phyloP scores from a whole-genome alignment of 1,140 invertebrate species.

The Musca vetustissima region DNA sequence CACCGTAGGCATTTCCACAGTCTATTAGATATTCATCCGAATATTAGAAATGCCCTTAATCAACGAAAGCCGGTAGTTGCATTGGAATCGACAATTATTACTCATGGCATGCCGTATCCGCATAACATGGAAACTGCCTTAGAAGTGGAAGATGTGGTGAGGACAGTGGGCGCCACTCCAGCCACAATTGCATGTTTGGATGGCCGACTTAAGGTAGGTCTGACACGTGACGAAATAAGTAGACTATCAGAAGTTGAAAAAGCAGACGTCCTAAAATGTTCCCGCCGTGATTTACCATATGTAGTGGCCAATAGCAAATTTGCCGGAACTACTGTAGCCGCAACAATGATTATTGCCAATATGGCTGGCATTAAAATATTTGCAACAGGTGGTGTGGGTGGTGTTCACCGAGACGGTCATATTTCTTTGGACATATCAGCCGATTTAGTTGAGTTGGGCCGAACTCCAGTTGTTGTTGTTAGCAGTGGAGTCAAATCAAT shows the following conservation, averaged over 20 bases:
- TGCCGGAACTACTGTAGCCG: slow-evolving; percentile 96
- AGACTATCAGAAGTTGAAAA: slow-evolving; percentile 60
- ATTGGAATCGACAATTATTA: slow-evolving; percentile 96
- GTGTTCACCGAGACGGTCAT: slow-evolving; percentile 89
- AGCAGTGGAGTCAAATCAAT: slow-evolving; percentile 98
- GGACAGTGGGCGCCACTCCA: slow-evolving; percentile 79
- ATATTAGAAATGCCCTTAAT: slow-evolving; percentile 37
- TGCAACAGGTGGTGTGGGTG: slow-evolving; percentile 89
- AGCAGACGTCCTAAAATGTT: slow-evolving; percentile 69
- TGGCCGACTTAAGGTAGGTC: slow-evolving; percentile 82
- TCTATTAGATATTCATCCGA: slow-evolving; percentile 38
- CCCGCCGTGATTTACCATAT: slow-evolving; percentile 82
- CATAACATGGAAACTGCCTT: slow-evolving; percentile 85
- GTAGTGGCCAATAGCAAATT: slow-evolving; percentile 70
- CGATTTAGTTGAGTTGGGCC: slow-evolving; percentile 88
- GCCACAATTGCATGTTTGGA: slow-evolving; percentile 90
- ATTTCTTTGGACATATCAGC: slow-evolving; percentile 90
- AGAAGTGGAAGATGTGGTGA: slow-evolving; percentile 78
- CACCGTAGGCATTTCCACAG: neutral
- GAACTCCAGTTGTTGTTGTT: slow-evolving; percentile 84
- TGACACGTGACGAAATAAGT: slow-evolving; percentile 66
- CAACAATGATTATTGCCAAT: slow-evolving; percentile 85
- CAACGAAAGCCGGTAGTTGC: slow-evolving; percentile 70
- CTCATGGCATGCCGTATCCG: slow-evolving; percentile 97
- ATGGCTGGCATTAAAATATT: slow-evolving; percentile 86